Evolutionary conservation across 2,797 vertebrate species (phyloP), one percentile per base, ranked within the genome.

Genomic region (Urocyon cinereoargenteus): DNA sequence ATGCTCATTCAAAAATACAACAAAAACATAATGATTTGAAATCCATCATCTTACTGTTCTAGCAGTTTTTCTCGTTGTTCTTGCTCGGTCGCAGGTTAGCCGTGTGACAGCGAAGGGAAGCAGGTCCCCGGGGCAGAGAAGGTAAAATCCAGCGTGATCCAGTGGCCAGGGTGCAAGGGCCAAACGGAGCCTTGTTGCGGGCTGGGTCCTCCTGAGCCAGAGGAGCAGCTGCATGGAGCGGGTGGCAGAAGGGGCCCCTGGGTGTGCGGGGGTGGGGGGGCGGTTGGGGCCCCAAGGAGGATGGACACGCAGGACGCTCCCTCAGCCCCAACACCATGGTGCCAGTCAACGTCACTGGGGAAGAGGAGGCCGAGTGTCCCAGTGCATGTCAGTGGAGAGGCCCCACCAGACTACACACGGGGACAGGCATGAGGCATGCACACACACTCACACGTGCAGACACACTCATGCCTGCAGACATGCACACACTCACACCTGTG

Each of bases 1-100:
- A 75, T 40, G 97, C 75, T 79, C 73, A 86, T 96, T 97, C 98
- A 96, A 96, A 97, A 98, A 92, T 75, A 97, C 93, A 98, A 89
- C 96, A 94, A 86, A 97, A 96, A 86, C 51, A 51, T 87, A 94
- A 97, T 31, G 77, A 97, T 96, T 87, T 94, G 86, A 64, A 97
- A 97, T 59, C 94, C 78, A 91, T 96, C 85, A 34, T 93, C 86
- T 92, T 57, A 68, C 61, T 11, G 59, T 96, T 92, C 0, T 0
- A 97, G 86, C 59, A 64, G 40, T 49, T 86, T 70, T 95, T 78
- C 96, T 92, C 73, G 36, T 70, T 12, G 59, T 59, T 97, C 91
- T 96, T 84, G 0, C 79, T 78, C 75, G 26, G 91, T n/a, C 59
- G 79, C 36, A 24, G 96, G 93, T 90, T 73, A 66, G 81, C 85